Evolutionary conservation across 2,113 vertebrate genomes (phyloP).

Genomic region (Myanophis thanlyinensis): DNA sequence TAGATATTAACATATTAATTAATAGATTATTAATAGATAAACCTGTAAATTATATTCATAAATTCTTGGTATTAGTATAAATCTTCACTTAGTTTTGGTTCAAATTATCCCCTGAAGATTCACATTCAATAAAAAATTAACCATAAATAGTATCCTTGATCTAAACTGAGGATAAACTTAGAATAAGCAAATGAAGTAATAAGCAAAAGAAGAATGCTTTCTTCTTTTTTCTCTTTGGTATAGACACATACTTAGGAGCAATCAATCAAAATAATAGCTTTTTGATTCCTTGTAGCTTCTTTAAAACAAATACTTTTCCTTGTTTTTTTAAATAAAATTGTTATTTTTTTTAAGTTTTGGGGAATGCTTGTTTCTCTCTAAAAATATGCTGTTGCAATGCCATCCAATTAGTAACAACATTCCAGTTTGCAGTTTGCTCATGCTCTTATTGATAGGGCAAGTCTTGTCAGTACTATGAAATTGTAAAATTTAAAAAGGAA

Average conservation of each 20-base stretch:
- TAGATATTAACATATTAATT: neutral
- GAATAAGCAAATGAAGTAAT: neutral
- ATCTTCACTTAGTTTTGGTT: slow-evolving; percentile 27
- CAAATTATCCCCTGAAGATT: slow-evolving; percentile 42
- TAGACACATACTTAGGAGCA: neutral
- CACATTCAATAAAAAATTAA: slow-evolving; percentile 27
- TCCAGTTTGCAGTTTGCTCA: neutral
- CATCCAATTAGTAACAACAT: neutral
- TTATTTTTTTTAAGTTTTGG: neutral
- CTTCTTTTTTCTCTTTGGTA: neutral
- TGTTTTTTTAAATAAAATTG: neutral
- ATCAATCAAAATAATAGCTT: neutral
- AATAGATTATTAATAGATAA: neutral
- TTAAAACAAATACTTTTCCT: neutral
- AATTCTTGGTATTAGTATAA: slow-evolving; percentile 43
- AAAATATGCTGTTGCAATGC: neutral
- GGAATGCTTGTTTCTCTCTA: neutral
- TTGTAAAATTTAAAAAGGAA: neutral
- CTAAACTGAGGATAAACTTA: neutral
- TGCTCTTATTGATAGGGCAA: neutral
- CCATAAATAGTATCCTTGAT: slow-evolving; percentile 1
- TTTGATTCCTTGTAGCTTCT: neutral
- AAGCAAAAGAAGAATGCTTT: slow-evolving; percentile 7
- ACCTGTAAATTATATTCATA: slow-evolving; percentile 38
- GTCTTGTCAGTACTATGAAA: neutral